Percentiles rank a stretch among this genome's conserved stretches.
Conservation (phyloP, 2,888 invertebrate genomes). For the Cerastoderma edule region DNA sequence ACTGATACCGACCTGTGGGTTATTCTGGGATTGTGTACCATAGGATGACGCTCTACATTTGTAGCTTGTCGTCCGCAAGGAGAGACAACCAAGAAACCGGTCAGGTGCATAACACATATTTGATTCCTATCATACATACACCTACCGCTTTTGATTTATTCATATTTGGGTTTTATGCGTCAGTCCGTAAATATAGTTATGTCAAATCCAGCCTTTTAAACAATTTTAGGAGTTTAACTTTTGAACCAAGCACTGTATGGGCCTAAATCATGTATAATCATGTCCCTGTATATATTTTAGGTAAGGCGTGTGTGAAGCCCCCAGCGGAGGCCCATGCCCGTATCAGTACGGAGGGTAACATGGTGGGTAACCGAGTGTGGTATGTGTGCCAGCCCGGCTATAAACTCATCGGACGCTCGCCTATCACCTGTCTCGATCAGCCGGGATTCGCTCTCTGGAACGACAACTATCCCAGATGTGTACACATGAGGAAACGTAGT, state of each 20-base stretch:
- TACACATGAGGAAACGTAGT: slow-evolving; percentile 54
- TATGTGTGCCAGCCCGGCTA: slow-evolving; percentile 65
- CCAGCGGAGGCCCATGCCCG: slow-evolving; percentile 55
- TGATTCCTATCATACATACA: too few species aligned
- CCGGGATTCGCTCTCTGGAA: slow-evolving; percentile 67
- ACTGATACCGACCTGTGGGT: too few species aligned
- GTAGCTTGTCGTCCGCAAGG: too few species aligned
- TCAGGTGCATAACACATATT: too few species aligned
- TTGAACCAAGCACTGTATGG: too few species aligned
- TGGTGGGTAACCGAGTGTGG: slow-evolving; percentile 62
- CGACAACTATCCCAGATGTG: slow-evolving; percentile 60
- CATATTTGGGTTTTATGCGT: not conserved
- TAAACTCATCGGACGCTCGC: slow-evolving; percentile 60
- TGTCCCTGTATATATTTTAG: too few species aligned
- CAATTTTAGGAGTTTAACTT: not conserved
- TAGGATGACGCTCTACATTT: too few species aligned
- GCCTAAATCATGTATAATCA: not conserved
- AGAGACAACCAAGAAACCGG: too few species aligned
- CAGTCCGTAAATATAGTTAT: not conserved
- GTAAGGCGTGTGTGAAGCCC: slow-evolving; percentile 62
- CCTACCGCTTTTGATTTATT: too few species aligned
- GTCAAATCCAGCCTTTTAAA: not conserved
- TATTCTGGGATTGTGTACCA: too few species aligned
- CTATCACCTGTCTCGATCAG: slow-evolving; percentile 66
- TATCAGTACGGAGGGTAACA: slow-evolving; percentile 56